phyloP scores from a whole-genome alignment of 2,797 vertebrate genomes.

The Astyanax mexicanus region DNA sequence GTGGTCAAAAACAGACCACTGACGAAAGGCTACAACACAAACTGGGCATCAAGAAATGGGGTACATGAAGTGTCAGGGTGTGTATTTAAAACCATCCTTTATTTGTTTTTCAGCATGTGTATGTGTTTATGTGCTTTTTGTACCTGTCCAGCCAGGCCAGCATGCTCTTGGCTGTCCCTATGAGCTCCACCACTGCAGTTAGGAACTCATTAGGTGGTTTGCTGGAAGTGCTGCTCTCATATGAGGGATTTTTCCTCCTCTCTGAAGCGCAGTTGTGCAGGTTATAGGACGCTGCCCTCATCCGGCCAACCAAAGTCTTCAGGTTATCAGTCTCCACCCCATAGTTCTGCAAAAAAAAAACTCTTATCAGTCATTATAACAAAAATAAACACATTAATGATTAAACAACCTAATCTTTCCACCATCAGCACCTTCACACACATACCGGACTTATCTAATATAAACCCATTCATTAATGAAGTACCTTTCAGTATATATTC shows the following conservation, averaged over 20 bases:
- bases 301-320: constrained; percentile 88
- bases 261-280: constrained; percentile 86
- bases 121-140: not conserved
- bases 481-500: constrained; percentile 17
- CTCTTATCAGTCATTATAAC: not conserved
- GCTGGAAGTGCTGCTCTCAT: constrained; percentile 79
- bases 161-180: constrained; percentile 90
- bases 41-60: too few relatives aligned
- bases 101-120: not conserved
- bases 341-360: constrained; percentile 81
- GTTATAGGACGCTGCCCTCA: constrained; percentile 83
- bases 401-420: constrained; percentile 15
- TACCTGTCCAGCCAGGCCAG: constrained; percentile 94
- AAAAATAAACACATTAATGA: constrained; percentile 20
- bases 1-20: too few relatives aligned
- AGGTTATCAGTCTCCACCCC: constrained; percentile 92
- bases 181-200: constrained; percentile 93
- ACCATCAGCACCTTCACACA: not conserved
- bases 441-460: constrained; percentile 24
- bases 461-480: constrained; percentile 20
- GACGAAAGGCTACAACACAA: too few relatives aligned
- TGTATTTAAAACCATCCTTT: not conserved
- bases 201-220: constrained; percentile 93
- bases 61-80: too few relatives aligned
- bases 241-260: constrained; percentile 83